Evolutionary conservation across 2,888 invertebrate genomes (phyloP).

Genomic region (Carabus problematicus): DNA sequence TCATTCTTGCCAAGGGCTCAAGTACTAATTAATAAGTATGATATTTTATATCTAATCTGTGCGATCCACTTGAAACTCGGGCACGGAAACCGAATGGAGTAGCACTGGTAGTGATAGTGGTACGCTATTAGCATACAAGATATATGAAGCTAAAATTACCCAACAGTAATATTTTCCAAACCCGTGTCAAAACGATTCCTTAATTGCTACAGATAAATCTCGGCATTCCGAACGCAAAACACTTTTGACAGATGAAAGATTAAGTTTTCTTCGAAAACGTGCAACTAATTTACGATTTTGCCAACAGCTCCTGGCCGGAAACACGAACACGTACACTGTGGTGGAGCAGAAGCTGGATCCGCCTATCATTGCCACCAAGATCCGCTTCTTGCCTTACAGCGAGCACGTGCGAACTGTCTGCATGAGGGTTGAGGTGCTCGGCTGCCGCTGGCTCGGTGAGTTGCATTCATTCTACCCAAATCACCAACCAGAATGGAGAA

Average conservation of each 20-base stretch:
- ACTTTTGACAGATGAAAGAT: slow-evolving; percentile 16
- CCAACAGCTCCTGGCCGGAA: slow-evolving; percentile 76
- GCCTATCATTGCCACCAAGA: slow-evolving; percentile 76
- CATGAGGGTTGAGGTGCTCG: slow-evolving; percentile 81
- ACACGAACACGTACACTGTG: slow-evolving; percentile 79
- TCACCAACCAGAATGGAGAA: no score
- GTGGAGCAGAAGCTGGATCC: slow-evolving; percentile 77
- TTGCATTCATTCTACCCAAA: slow-evolving; percentile 44
- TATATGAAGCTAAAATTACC: slow-evolving; percentile 1
- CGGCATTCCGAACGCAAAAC: slow-evolving; percentile 16
- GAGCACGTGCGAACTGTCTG: slow-evolving; percentile 80
- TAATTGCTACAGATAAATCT: slow-evolving; percentile 19
- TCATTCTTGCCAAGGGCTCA: no score
- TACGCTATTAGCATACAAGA: no score
- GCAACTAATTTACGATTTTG: slow-evolving; percentile 18
- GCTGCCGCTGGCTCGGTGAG: slow-evolving; percentile 80
- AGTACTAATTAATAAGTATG: no score
- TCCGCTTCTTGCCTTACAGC: slow-evolving; percentile 82
- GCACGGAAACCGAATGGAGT: no score
- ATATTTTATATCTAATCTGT: no score
- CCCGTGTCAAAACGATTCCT: slow-evolving; percentile 12
- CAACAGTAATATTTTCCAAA: slow-evolving; percentile 6
- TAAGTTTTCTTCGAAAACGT: slow-evolving; percentile 20
- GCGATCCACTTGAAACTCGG: no score
- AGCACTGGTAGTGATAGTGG: no score